phyloP scores from a whole-genome alignment of 2,888 invertebrate genomes.

The Cerastoderma edule region DNA sequence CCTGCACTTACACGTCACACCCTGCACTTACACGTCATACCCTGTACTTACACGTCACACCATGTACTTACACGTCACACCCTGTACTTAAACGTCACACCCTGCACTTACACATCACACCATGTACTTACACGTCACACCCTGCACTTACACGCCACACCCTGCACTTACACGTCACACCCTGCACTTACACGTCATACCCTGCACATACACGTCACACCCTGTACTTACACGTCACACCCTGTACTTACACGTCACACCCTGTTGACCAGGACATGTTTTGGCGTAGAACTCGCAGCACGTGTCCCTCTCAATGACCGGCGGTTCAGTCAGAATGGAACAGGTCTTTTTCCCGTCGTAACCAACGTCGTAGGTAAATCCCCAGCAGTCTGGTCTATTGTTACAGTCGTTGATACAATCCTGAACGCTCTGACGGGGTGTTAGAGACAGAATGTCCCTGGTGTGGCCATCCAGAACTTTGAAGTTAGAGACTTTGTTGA shows the following conservation, averaged over 20 bases:
- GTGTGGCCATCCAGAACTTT: constrained; percentile 6
- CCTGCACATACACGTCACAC: too few relatives aligned
- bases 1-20: too few relatives aligned
- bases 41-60: too few relatives aligned
- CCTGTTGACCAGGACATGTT: constrained; percentile 61
- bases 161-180: too few relatives aligned
- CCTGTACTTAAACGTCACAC: too few relatives aligned
- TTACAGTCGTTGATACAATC: constrained; percentile 47
- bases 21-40: too few relatives aligned
- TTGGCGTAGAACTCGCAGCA: constrained; percentile 66
- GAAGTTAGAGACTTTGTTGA: constrained; percentile 7
- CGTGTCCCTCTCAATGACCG: constrained; percentile 36
- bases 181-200: too few relatives aligned
- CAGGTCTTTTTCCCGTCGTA: constrained; percentile 35
- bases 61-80: too few relatives aligned
- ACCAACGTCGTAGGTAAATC: constrained; percentile 38
- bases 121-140: too few relatives aligned
- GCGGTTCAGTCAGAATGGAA: constrained; percentile 49
- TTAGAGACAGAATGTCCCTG: constrained; percentile 28
- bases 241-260: constrained; percentile 48
- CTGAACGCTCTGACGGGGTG: constrained; percentile 31
- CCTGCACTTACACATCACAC: too few relatives aligned
- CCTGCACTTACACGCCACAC: too few relatives aligned
- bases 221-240: too few relatives aligned
- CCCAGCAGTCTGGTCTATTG: constrained; percentile 33